A percentile compares a stretch with the other conserved stretches of the same genome.
Evolutionary conservation across 2,888 invertebrate genomes (phyloP).

Genomic region (Phytoseiulus persimilis): DNA sequence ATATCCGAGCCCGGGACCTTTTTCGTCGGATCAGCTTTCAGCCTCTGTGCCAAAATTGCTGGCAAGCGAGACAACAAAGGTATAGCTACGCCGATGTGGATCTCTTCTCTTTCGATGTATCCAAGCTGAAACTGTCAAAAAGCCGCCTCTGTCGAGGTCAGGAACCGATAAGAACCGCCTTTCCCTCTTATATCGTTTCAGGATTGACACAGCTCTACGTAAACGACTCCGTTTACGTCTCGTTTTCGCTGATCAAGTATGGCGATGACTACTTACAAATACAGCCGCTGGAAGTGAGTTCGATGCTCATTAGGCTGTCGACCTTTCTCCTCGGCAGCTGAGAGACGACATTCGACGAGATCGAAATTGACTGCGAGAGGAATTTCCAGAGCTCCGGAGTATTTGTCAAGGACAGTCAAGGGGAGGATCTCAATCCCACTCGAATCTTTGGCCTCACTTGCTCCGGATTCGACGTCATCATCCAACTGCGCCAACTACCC

Average conservation of each 20-base stretch:
- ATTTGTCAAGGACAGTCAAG: neutral
- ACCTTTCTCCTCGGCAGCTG: neutral
- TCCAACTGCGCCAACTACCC: neutral
- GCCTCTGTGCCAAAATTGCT: neutral
- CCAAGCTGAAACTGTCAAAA: no score
- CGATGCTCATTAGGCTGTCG: neutral
- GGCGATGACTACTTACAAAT: no score
- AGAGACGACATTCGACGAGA: neutral
- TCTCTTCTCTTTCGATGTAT: no score
- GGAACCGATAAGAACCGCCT: no score
- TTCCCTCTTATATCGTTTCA: no score
- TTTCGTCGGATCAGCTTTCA: constrained; percentile 7
- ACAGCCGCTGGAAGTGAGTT: no score
- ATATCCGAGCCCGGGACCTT: constrained; percentile 26
- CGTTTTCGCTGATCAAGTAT: no score
- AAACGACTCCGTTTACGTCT: no score
- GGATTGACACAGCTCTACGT: no score
- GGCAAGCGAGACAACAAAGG: neutral
- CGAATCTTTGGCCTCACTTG: neutral
- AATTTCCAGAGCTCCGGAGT: neutral
- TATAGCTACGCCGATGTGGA: neutral
- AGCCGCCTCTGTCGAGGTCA: no score
- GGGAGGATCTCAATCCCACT: neutral
- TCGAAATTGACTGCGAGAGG: no score
- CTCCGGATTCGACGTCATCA: neutral